Percentiles rank a stretch among this genome's conserved stretches.
Evolutionary conservation across 2,888 invertebrate genomes (phyloP).

Genomic region (Stegophylla sp.): DNA sequence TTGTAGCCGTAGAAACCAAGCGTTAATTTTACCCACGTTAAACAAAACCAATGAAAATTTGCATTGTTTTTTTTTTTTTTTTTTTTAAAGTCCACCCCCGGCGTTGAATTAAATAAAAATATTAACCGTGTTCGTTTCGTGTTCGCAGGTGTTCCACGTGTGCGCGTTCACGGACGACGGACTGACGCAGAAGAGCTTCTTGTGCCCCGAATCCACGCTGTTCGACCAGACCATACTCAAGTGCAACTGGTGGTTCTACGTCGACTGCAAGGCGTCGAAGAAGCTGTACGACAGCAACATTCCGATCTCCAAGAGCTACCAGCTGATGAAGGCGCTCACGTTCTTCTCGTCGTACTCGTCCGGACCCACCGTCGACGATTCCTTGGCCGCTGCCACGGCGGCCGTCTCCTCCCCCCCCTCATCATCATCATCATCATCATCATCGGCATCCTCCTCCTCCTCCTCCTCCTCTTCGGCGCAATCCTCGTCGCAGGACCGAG

Average conservation of each 20-base stretch:
- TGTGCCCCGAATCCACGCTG: slow-evolving; percentile 88
- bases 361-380: slow-evolving; percentile 17
- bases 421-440: no score
- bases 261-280: slow-evolving; percentile 83
- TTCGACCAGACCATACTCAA: slow-evolving; percentile 90
- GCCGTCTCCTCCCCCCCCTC: slow-evolving; percentile 23
- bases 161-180: slow-evolving; percentile 89
- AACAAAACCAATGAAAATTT: no score
- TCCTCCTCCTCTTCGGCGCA: no score
- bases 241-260: slow-evolving; percentile 95
- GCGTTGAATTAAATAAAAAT: no score
- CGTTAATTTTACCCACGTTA: no score
- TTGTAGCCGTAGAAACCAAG: no score
- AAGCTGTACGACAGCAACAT: slow-evolving; percentile 87
- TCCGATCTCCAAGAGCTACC: slow-evolving; percentile 88
- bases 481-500: background rate
- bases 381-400: slow-evolving; percentile 27
- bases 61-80: no score
- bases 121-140: slow-evolving; percentile 5
- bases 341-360: slow-evolving; percentile 79
- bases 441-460: no score
- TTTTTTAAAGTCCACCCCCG: no score
- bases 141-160: slow-evolving; percentile 83
- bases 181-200: slow-evolving; percentile 87
- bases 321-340: slow-evolving; percentile 86